Evolutionary conservation across 1,140 invertebrate species (phyloP), one percentile per base, ranked within the genome.

Genomic region (Octopus bimaculoides): DNA sequence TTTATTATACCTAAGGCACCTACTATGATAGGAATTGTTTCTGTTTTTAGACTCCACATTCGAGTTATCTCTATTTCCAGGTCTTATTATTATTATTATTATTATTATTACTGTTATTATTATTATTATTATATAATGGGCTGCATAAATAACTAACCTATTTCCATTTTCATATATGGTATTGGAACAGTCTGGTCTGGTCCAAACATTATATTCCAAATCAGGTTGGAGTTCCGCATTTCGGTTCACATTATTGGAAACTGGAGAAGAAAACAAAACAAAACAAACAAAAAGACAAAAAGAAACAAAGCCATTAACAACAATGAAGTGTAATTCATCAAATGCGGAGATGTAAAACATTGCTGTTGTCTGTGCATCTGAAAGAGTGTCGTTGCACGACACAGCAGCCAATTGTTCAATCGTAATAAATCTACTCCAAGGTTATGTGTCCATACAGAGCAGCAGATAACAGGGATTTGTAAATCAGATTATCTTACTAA

Each of bases 141-240:
- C 9, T 61, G 17, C 9, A 9, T 61, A 61, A 12, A 61, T 61
- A 61, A n/a, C 66, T 71, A 14, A 90, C 89, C 90, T 92, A 87
- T 97, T 97, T 41, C 93, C 94, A 92, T 97, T 97, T 90, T 97
- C 95, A 92, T 93, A 97, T 86, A 94, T 93, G 12, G 95, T 96
- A 54, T 95, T 96, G 81, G 92, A 93, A 91, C 95, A 96, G 89
- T 97, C 96, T 4, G 95, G 95, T 83, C 93, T 93, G 4, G 96
- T 97, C 96, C 96, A 97, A 41, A 97, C 88, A 90, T 97, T 96
- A 87, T 96, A 96, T 89, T 97, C 96, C 91, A 93, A 93, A 85
- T 95, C 94, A 52, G 92, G 91, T 73, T 87, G 86, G 69, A 92
- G 91, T 85, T 85, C 89, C 53, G 54, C 12, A 52, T 76, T 55